Evolutionary conservation across 2,113 vertebrate genomes (phyloP), one percentile per base, ranked within the genome.

Genomic region (Tympanuchus pallidicinctus): DNA sequence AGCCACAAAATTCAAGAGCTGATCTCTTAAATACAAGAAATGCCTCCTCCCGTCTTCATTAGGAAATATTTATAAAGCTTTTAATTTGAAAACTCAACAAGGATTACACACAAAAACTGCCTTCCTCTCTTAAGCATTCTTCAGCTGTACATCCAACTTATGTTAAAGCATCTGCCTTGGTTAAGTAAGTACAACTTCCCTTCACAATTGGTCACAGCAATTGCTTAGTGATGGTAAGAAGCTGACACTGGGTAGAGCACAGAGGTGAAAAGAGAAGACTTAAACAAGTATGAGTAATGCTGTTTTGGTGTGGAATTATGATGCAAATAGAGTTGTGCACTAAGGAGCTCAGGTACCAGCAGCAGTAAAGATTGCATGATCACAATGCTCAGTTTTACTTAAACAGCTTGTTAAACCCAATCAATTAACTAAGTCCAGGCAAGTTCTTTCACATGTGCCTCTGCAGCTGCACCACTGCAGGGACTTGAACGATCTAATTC

Each of bases 151-250:
- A 71, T 54, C 47, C 27, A 72, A 32, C 8, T 92, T 32, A 17
- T 3, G 4, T 54, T 82, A 69, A 66, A 83, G 8, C 30, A 63
- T 9, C 3, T 0, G 0, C 16, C n/a, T 59, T 36, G 36, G 10
- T 12, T 27, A 82, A 70, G 20, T 8, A 86, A 27, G 10, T 43
- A 63, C 6, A 24, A 30, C 8, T 70, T 59, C 14, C 20, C 22
- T 48, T 27, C 25, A 40, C 6, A 28, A 0, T 0, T 13, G 4
- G 43, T 52, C 17, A 50, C 48, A 50, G 21, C 22, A 79, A 61
- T 72, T 16, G 7, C 78, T 3, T 61, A 36, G 54, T 54, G 43
- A 64, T 24, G 34, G 71, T 8, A 91, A 28, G 21, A 69, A n/a
- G 43, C 13, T 7, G 9, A 22, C 19, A 20, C 43, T 43, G 2